Conservation (phyloP, 2,888 invertebrate genomes). For the Drosophila limbata region DNA sequence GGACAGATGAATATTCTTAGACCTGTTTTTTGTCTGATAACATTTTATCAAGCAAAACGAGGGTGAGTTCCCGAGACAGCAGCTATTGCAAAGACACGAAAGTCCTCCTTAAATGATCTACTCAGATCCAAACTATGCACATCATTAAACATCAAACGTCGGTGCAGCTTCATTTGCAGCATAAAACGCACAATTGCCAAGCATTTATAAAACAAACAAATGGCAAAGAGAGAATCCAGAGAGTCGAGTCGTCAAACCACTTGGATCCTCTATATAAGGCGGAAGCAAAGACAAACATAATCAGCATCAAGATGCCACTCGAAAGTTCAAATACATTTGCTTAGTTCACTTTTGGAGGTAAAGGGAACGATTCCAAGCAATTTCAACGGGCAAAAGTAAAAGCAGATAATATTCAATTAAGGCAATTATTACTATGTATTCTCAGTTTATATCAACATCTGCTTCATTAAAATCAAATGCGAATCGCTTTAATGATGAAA, state of each 20-base stretch:
- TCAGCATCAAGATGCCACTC: slow-evolving; percentile 44
- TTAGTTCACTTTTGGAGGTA: background rate
- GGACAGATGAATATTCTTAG: background rate
- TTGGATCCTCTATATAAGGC: slow-evolving; percentile 18
- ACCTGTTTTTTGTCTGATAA: too few relatives aligned
- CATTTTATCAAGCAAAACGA: background rate
- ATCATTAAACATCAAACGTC: slow-evolving; percentile 68
- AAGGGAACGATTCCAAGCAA: background rate
- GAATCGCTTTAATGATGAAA: slow-evolving; percentile 38
- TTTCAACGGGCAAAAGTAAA: slow-evolving; percentile 24
- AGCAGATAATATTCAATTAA: slow-evolving; percentile 58
- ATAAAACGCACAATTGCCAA: slow-evolving; percentile 72
- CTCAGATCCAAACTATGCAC: slow-evolving; percentile 18
- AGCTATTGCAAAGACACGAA: background rate
- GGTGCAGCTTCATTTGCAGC: slow-evolving; percentile 62
- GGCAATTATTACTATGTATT: slow-evolving; percentile 56
- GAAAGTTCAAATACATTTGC: slow-evolving; percentile 51
- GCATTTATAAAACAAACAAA: slow-evolving; percentile 59
- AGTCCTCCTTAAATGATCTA: background rate
- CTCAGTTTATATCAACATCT: slow-evolving; percentile 44
- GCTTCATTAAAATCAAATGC: slow-evolving; percentile 55
- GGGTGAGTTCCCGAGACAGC: background rate
- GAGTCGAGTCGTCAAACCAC: slow-evolving; percentile 8
- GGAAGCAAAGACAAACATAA: slow-evolving; percentile 56
- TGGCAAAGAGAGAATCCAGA: slow-evolving; percentile 31